Base-by-base conservation (phyloP, 2,888 invertebrate genomes). In the Mythimna ferrago region DNA sequence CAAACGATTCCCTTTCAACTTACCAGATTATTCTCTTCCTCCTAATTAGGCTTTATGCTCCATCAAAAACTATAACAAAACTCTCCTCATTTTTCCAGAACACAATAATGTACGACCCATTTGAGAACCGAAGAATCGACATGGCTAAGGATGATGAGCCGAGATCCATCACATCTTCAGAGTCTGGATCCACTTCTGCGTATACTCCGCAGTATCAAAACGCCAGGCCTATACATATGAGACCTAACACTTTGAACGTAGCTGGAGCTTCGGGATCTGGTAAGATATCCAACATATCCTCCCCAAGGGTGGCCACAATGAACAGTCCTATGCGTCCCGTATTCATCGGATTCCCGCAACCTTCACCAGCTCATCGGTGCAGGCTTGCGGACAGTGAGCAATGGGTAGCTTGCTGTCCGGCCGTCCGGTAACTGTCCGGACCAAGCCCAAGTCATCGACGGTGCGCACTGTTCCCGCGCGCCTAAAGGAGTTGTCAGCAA, bases 41-140 rank as follows among this genome's bases (percentile, higher is more conserved):
- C 10, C 41, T 7, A 6, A 41, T 41, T 41, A 54, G 21, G 3
- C n/a, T 54, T 54, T 54, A 0, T 48, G 6, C 16, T 48, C 0
- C 44, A 48, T 19, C 16, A 48, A 5, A 48, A 48, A 5, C 48
- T 7, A 0, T 21, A 21, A 21, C 9, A 10, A 54, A 21, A 2
- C 10, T 3, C 10, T 21, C 21, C 9, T 1, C 19, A 0, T 53
- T 21, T 32, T 90, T 90, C 0, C 90, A 95, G 94, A 91, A 95
- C 10, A 96, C 96, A 0, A 95, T 95, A 70, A 91, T 94, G 80
- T 95, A 93, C 85, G 92, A 95, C 53, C 95, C 91, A 0, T 95
- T 95, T 79, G 94, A 95, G 48, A 89, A 95, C 73, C 86, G 92
- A 3, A 81, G 93, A 6, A 95, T 95, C 51, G 88, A 92, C 35